Conservation (phyloP, 2,113 vertebrate genomes). For the Hucho hucho region DNA sequence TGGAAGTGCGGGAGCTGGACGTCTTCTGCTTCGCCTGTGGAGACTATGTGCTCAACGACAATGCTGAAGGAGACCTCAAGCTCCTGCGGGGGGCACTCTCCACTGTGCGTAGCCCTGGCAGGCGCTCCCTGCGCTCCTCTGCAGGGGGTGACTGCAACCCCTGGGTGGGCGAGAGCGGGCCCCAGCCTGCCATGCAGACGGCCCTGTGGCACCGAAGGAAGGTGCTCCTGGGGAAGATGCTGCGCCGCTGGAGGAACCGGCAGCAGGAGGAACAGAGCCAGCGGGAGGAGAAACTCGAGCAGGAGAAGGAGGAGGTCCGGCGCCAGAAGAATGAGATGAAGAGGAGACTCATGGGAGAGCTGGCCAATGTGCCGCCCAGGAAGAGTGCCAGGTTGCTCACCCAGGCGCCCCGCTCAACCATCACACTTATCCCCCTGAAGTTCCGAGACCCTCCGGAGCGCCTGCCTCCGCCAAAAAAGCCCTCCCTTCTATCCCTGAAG, state of each 20-base stretch:
- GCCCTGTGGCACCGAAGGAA: conserved; percentile 90
- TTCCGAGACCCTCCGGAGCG: conserved; percentile 79
- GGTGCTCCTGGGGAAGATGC: conserved; percentile 79
- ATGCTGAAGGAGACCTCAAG: conserved; percentile 92
- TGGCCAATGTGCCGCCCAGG: conserved; percentile 87
- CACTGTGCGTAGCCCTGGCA: conserved; percentile 78
- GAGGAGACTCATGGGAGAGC: conserved; percentile 87
- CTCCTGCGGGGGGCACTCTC: conserved; percentile 90
- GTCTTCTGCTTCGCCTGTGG: conserved; percentile 96
- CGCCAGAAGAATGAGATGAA: conserved; percentile 87
- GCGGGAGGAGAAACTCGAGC: conserved; percentile 79
- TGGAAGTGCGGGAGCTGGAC: conserved; percentile 94
- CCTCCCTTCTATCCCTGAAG: conserved; percentile 57
- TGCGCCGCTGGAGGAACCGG: conserved; percentile 79
- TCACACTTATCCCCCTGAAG: conserved; percentile 80
- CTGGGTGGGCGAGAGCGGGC: conserved; percentile 60
- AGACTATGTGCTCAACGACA: conserved; percentile 97
- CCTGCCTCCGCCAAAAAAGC: conserved; percentile 63
- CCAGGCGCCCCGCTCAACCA: conserved; percentile 78
- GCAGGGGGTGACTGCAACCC: conserved; percentile 68
- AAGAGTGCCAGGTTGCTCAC: conserved; percentile 93
- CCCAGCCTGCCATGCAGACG: conserved; percentile 83
- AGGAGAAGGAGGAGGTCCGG: conserved; percentile 81
- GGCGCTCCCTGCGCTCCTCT: conserved; percentile 85
- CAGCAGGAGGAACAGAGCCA: conserved; percentile 75